Evolutionary conservation across 2,888 invertebrate genomes (phyloP).

Genomic region (Agrilus cyanescens): DNA sequence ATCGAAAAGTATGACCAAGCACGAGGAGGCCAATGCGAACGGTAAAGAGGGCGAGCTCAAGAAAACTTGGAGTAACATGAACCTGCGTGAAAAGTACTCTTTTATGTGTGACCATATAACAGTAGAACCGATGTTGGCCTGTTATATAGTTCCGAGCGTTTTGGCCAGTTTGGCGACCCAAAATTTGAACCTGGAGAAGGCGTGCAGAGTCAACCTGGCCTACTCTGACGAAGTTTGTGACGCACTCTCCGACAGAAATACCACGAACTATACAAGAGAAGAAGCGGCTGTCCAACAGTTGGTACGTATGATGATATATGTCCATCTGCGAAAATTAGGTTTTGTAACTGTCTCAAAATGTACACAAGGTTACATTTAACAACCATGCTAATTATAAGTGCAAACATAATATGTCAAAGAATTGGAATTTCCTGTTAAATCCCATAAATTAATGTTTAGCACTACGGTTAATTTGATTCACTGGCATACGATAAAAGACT

Average conservation of each 20-base stretch:
- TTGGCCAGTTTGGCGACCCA: conserved; percentile 67
- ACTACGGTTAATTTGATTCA: too few species aligned
- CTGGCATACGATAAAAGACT: too few species aligned
- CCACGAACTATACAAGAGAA: conserved; percentile 49
- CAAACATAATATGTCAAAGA: too few species aligned
- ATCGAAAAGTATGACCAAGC: neutral
- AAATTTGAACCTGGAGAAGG: conserved; percentile 76
- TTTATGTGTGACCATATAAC: conserved; percentile 54
- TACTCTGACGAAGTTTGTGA: conserved; percentile 64
- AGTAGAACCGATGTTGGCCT: conserved; percentile 64
- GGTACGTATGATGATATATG: neutral
- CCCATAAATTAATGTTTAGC: too few species aligned
- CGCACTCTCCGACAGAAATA: conserved; percentile 62
- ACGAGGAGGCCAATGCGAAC: conserved; percentile 6
- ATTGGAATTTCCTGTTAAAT: too few species aligned
- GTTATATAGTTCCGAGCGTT: conserved; percentile 54
- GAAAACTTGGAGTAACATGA: conserved; percentile 30
- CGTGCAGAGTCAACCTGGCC: conserved; percentile 69
- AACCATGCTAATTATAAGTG: too few species aligned
- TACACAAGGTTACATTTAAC: too few species aligned
- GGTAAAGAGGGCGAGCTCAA: neutral
- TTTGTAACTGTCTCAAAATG: too few species aligned
- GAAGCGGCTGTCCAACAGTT: conserved; percentile 40
- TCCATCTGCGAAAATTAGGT: too few species aligned
- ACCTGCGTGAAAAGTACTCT: conserved; percentile 42